These are phyloP conservation scores for Tapera naevia DNA, from an alignment of 2,797 vertebrate species.

Conservation along the genomic window DNA sequence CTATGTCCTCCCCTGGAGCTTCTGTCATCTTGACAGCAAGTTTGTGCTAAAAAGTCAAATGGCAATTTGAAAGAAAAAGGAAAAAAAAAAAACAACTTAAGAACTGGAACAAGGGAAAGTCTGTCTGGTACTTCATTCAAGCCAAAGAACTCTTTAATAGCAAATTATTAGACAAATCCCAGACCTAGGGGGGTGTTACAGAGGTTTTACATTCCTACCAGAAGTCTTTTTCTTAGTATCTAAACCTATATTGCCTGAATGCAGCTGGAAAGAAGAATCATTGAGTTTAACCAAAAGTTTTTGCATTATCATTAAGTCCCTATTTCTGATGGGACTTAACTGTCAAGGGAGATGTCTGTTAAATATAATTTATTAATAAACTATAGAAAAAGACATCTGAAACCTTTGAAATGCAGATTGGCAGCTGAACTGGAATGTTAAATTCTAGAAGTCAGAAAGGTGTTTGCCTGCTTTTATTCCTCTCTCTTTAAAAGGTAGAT, in stretches of 20 bases:
- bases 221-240: not conserved
- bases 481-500: not conserved
- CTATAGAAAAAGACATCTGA: not conserved
- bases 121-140: conserved; percentile 25
- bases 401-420: not conserved
- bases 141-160: conserved; percentile 29
- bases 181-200: conserved; percentile 2
- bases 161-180: conserved; percentile 26
- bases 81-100: not conserved
- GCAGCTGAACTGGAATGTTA: not conserved
- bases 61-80: not conserved
- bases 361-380: not conserved
- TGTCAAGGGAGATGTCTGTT: not conserved
- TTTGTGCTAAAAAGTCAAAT: not conserved
- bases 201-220: conserved; percentile 22
- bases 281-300: not conserved
- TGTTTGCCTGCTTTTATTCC: not conserved
- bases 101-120: conserved; percentile 12
- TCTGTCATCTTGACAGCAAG: not conserved
- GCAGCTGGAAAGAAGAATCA: not conserved
- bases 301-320: not conserved
- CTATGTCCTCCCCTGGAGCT: not conserved
- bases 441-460: not conserved
- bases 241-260: not conserved
- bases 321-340: not conserved